Evolutionary conservation across 2,888 invertebrate species (phyloP).

Genomic region (Athetis lepigone): DNA sequence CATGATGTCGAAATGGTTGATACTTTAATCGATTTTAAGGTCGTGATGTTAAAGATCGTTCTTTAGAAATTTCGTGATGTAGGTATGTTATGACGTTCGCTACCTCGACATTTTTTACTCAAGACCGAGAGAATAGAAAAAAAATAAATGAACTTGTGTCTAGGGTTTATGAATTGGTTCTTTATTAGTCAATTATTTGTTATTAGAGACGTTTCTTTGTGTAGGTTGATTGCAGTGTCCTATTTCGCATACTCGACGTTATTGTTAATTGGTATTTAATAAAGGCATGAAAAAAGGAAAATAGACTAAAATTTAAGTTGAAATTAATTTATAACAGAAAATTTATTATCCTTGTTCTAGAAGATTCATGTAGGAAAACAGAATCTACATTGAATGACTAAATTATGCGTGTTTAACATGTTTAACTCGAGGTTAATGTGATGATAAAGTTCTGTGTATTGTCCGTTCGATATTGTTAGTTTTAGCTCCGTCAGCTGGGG

Average conservation of each 20-base stretch:
- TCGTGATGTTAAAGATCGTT: conserved; percentile 35
- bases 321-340: no score
- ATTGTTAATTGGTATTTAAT: not conserved
- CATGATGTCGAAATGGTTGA: conserved; percentile 38
- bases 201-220: not conserved
- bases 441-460: conserved; percentile 23
- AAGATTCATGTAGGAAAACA: conserved; percentile 23
- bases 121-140: no score
- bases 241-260: conserved; percentile 7
- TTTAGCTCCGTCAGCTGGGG: conserved; percentile 48
- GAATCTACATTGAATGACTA: conserved; percentile 10
- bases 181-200: not conserved
- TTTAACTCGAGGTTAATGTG: conserved; percentile 27
- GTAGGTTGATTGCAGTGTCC: not conserved
- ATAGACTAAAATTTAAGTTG: no score
- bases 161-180: not conserved
- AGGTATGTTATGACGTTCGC: no score
- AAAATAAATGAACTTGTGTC: no score
- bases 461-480: conserved; percentile 33
- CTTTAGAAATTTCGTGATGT: conserved; percentile 1
- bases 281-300: not conserved
- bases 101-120: conserved; percentile 14
- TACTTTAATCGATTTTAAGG: conserved; percentile 47
- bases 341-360: conserved; percentile 15
- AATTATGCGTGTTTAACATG: conserved; percentile 38